Conservation (phyloP, 2,797 vertebrate species). For the Aphelocoma californica region DNA sequence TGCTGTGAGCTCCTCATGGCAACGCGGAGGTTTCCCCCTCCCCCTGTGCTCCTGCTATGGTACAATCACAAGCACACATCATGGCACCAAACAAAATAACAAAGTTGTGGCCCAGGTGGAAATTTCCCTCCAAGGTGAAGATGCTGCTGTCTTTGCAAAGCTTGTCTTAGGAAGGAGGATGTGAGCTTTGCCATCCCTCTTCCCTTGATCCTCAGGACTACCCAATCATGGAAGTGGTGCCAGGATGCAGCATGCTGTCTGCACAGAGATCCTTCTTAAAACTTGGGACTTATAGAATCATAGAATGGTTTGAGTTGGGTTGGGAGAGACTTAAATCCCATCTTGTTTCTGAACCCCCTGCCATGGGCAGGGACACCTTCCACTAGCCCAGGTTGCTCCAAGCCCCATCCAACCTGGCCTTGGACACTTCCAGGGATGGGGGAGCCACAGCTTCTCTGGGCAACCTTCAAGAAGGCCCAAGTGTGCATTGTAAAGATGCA, state of each 20-base stretch:
- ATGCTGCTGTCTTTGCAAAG: not conserved
- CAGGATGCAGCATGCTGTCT: not conserved
- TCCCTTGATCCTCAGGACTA: not conserved
- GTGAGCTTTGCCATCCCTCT: not conserved
- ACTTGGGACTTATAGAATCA: not conserved
- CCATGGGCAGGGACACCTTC: not conserved
- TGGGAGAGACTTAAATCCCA: not conserved
- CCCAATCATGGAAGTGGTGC: accelerated
- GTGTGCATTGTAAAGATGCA: not conserved
- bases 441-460: not conserved
- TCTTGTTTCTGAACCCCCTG: not conserved
- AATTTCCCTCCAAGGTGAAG: not conserved
- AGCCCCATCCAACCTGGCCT: not conserved
- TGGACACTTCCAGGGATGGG: not conserved
- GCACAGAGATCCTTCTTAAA: not conserved
- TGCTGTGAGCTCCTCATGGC: not conserved
- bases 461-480: not conserved
- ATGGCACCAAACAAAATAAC: not conserved
- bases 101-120: not conserved
- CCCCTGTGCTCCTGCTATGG: not conserved
- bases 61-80: not conserved
- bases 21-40: not conserved
- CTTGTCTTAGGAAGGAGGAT: not conserved
- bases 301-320: not conserved
- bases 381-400: not conserved